These are phyloP conservation scores for Branchipolynoe longqiensis DNA, from an alignment of 2,888 invertebrate genomes.

Conservation along the genomic window DNA sequence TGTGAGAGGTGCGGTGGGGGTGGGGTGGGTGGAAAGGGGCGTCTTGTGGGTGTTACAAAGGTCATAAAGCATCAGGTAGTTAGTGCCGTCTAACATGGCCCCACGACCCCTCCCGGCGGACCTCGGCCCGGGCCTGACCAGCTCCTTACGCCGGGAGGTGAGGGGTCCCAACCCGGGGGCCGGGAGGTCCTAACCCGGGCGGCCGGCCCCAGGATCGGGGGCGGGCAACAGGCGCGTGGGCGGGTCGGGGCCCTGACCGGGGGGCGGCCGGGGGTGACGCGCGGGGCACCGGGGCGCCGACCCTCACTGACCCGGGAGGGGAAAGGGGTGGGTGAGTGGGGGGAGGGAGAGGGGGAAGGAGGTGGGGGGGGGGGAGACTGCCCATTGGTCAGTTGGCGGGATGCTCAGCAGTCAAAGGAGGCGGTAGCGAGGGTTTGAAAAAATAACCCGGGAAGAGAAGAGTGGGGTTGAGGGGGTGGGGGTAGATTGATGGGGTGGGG, in stretches of 20 bases:
- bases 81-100: background rate
- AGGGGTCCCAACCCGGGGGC: conserved; percentile 20
- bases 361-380: conserved; percentile 6
- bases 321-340: too few species aligned
- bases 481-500: too few species aligned
- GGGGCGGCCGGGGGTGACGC: background rate
- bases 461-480: too few species aligned
- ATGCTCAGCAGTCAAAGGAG: too few species aligned
- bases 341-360: too few species aligned
- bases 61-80: conserved; percentile 41
- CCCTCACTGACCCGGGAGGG: background rate
- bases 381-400: conserved; percentile 36
- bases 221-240: background rate
- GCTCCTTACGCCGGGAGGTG: background rate
- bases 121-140: background rate
- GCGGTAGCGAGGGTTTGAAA: too few species aligned
- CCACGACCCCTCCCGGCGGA: background rate
- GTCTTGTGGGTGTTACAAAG: background rate
- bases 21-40: background rate
- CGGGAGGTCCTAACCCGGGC: background rate
- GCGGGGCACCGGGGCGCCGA: background rate
- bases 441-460: too few species aligned
- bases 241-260: conserved; percentile 18
- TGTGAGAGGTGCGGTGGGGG: background rate
- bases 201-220: too few species aligned